Base-by-base conservation (phyloP, 2,113 vertebrate genomes). In the Osmerus mordax region DNA sequence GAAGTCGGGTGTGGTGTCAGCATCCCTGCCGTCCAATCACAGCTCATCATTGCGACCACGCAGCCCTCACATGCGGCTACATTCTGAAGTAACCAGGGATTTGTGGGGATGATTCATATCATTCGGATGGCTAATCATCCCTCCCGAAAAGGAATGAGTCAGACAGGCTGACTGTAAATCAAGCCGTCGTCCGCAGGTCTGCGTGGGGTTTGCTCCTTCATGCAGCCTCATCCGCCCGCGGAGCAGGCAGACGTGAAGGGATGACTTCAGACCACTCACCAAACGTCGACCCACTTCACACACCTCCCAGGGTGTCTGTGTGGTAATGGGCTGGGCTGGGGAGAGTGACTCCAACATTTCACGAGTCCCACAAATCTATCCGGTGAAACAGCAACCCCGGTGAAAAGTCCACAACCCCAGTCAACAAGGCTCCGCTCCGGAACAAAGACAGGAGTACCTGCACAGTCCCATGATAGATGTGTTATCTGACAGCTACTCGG, bases 121-220 rank as follows among this genome's bases (percentile, higher is more conserved):
- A 12, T 53, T 79, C 61, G 51, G 21, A 52, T 64, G 47, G 9
- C 59, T 59, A 67, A 75, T 54, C 59, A 66, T 72, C 18, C 9
- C 41, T 28, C 36, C 13, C 9, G 1, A 61, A 68, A 64, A 63
- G 8, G 58, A 15, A 70, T 76, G 75, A 81, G 56, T 74, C 79
- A 58, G n/a, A 25, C 70, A 47, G 21, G 3, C 55, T 19, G 28
- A 53, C 62, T 65, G 52, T 36, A 64, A 19, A 65, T 16, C 47
- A 55, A 65, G 19, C 21, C 54, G 59, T 60, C 58, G 3, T 60
- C 58, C 58, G 23, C 60, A 54, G 23, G 54, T n/a, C 67, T 52
- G 52, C 65, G 70, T 64, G 64, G 64, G 65, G 28, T 59, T 32
- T 3, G 13, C 41, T 47, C 54, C 65, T 61, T 47, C 67, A 55